Evolutionary conservation across 2,888 invertebrate species (phyloP).

Genomic region (Hesperia comma): DNA sequence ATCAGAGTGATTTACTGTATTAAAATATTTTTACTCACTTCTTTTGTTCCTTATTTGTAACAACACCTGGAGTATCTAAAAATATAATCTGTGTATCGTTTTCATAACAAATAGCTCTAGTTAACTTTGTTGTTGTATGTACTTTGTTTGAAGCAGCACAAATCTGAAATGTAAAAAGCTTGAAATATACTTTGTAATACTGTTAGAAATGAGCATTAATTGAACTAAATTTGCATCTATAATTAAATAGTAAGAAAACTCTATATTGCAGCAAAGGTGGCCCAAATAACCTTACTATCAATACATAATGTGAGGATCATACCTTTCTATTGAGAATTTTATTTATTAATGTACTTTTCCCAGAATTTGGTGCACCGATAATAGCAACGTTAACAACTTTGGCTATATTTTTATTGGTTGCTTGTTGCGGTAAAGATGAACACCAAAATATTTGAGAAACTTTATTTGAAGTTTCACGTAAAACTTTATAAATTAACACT

Average conservation of each 20-base stretch:
- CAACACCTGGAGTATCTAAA: conserved; percentile 96
- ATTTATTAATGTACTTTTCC: conserved; percentile 98
- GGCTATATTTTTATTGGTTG: conserved; percentile 50
- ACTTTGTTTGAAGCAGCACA: conserved; percentile 96
- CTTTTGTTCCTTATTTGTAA: conserved; percentile 87
- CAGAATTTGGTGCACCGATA: conserved; percentile 96
- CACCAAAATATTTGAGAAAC: conserved; percentile 47
- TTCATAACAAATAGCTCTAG: conserved; percentile 88
- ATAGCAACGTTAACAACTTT: conserved; percentile 90
- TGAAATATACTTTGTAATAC: too few relatives aligned
- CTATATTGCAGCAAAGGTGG: not conserved
- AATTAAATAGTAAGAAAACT: not conserved
- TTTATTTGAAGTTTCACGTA: conserved; percentile 43
- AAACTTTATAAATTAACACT: conserved; percentile 43
- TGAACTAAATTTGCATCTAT: too few relatives aligned
- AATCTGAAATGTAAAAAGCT: conserved; percentile 86
- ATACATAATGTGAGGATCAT: conserved; percentile 46
- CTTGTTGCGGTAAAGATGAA: conserved; percentile 66
- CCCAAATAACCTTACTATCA: not conserved
- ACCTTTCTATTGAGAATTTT: conserved; percentile 91
- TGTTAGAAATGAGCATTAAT: too few relatives aligned
- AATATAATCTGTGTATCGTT: conserved; percentile 94
- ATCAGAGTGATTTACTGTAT: too few relatives aligned
- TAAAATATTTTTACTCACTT: conserved; percentile 75
- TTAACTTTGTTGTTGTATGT: conserved; percentile 92